A percentile compares a stretch with the other conserved stretches of the same genome.
These are phyloP conservation scores for Spinibarbus caldwelli DNA, from an alignment of 2,797 vertebrate species.

Conservation along the genomic window DNA sequence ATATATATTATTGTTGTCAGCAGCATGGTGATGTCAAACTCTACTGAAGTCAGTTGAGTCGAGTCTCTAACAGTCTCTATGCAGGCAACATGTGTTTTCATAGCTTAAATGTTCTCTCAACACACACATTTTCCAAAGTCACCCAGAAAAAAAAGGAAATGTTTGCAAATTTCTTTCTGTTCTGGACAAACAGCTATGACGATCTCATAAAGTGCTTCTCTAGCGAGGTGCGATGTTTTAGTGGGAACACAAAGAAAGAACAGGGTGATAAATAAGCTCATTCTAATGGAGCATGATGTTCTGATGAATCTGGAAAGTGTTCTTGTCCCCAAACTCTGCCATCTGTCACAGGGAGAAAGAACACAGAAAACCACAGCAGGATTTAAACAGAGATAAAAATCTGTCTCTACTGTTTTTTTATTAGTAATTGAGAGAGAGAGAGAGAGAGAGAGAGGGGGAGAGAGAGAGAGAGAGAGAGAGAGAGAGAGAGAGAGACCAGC, in stretches of 20 bases:
- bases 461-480: too few relatives aligned
- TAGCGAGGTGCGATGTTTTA: neutral
- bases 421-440: neutral
- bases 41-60: neutral
- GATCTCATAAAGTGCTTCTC: slow-evolving; percentile 10
- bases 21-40: neutral
- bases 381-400: slow-evolving; percentile 18
- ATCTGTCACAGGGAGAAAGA: slow-evolving; percentile 21
- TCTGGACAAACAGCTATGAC: slow-evolving; percentile 13
- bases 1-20: neutral
- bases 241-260: too few relatives aligned
- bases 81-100: neutral
- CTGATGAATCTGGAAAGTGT: slow-evolving; percentile 29
- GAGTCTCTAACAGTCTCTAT: neutral
- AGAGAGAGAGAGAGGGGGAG: too few relatives aligned
- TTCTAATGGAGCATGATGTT: slow-evolving; percentile 25
- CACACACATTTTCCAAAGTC: neutral
- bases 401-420: neutral
- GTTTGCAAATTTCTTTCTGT: slow-evolving; percentile 31
- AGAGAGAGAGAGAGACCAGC: neutral
- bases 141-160: slow-evolving; percentile 1
- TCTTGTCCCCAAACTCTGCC: neutral
- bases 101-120: neutral
- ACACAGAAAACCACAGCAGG: slow-evolving; percentile 12
- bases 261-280: slow-evolving; percentile 14